A percentile compares a stretch with the other conserved stretches of the same genome.
Evolutionary conservation across 2,888 invertebrate species (phyloP).

Genomic region (Carterocephalus palaemon): DNA sequence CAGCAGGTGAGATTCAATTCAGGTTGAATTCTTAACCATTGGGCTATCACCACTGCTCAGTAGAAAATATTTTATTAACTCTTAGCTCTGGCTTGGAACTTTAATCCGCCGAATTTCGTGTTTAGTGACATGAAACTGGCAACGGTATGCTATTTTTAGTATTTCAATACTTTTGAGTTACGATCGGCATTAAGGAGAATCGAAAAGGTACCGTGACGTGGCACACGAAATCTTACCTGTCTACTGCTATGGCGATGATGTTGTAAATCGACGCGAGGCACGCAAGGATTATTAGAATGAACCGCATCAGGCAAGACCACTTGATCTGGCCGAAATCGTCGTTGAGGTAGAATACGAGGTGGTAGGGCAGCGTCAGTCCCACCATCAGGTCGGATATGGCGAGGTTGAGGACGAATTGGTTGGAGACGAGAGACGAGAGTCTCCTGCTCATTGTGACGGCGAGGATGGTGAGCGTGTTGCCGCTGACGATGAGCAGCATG

Average conservation of each 20-base stretch:
- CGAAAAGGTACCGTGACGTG: conserved; percentile 5
- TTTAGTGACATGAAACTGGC: neutral
- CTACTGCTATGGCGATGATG: conserved; percentile 87
- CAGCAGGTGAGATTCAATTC: too few species aligned
- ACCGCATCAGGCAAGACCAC: conserved; percentile 83
- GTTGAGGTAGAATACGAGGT: conserved; percentile 85
- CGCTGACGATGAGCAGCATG: conserved; percentile 82
- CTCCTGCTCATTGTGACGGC: conserved; percentile 85
- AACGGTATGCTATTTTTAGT: conserved; percentile 6
- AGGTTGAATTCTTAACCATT: too few species aligned
- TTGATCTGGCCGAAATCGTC: conserved; percentile 79
- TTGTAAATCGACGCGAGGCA: conserved; percentile 89
- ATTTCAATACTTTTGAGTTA: conserved; percentile 9
- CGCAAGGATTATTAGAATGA: conserved; percentile 85
- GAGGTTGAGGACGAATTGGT: conserved; percentile 87
- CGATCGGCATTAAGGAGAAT: neutral
- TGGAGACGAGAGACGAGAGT: conserved; percentile 84
- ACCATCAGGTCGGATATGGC: conserved; percentile 89
- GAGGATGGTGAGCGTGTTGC: conserved; percentile 86
- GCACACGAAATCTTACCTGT: conserved; percentile 68
- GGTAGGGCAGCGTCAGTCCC: conserved; percentile 87
- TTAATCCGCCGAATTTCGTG: too few species aligned
- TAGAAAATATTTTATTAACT: too few species aligned
- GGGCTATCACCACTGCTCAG: too few species aligned
- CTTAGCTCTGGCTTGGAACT: too few species aligned